A percentile compares a stretch with the other conserved stretches of the same genome.
Conservation (phyloP, 1,140 invertebrate genomes). For the Bombus cullumanus region DNA sequence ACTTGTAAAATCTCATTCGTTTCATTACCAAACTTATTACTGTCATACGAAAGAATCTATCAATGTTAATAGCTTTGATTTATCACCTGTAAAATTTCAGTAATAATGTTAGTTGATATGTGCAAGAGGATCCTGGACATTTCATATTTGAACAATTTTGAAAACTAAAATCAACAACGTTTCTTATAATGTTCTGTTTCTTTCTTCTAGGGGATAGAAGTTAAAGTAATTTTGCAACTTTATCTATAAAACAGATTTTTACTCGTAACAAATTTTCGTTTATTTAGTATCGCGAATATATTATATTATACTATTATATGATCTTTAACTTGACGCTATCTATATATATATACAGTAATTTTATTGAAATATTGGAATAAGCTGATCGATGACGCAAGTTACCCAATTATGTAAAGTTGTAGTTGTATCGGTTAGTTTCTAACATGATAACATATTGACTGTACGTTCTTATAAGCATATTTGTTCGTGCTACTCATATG, state of each 20-base stretch:
- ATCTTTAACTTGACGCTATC: background rate
- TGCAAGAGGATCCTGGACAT: too few relatives aligned
- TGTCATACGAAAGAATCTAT: too few relatives aligned
- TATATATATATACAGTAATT: background rate
- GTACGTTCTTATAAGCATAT: background rate
- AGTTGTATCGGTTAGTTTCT: background rate
- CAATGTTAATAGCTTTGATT: too few relatives aligned
- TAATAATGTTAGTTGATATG: too few relatives aligned
- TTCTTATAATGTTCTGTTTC: background rate
- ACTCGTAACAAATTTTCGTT: background rate
- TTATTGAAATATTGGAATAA: background rate
- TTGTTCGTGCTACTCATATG: background rate
- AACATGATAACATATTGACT: background rate
- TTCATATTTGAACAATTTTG: too few relatives aligned
- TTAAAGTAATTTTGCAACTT: background rate
- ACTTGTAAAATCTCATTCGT: too few relatives aligned
- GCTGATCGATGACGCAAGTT: slow-evolving; percentile 33
- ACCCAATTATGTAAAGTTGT: slow-evolving; percentile 8
- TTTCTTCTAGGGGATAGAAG: background rate
- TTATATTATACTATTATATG: background rate
- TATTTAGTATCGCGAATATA: background rate
- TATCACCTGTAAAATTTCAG: too few relatives aligned
- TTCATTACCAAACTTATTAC: too few relatives aligned
- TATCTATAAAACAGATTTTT: background rate
- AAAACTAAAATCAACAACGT: background rate